These are phyloP conservation scores for Neodiprion pinetum DNA, from an alignment of 1,140 invertebrate species.

Conservation along the genomic window DNA sequence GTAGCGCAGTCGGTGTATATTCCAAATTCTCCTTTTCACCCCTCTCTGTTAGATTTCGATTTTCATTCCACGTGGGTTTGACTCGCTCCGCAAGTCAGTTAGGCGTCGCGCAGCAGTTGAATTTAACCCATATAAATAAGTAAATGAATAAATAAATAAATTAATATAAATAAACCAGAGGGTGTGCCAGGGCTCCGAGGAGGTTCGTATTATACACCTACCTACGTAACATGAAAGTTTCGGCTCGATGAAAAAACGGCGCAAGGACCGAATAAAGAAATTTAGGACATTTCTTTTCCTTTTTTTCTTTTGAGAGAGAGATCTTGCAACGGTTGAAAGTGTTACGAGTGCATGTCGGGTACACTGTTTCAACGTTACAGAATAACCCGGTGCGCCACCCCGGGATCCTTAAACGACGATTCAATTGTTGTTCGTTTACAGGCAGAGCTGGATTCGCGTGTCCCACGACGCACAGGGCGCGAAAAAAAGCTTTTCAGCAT, in stretches of 20 bases:
- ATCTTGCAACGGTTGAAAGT: too few relatives aligned
- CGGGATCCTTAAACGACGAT: background rate
- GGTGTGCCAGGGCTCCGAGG: background rate
- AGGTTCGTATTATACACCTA: background rate
- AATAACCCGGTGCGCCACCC: background rate
- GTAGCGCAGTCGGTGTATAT: background rate
- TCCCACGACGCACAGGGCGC: background rate
- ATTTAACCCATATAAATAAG: background rate
- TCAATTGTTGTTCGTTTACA: background rate
- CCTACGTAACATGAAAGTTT: too few relatives aligned
- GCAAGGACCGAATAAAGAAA: background rate
- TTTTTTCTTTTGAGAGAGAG: too few relatives aligned
- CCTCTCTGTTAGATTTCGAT: too few relatives aligned
- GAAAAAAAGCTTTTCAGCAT: too few relatives aligned
- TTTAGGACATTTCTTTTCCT: too few relatives aligned
- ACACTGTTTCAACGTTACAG: too few relatives aligned
- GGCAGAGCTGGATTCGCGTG: background rate
- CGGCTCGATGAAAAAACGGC: background rate
- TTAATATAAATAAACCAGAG: background rate
- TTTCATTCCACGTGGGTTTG: too few relatives aligned
- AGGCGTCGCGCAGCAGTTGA: background rate
- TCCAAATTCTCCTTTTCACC: too few relatives aligned
- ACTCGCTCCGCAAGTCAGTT: too few relatives aligned
- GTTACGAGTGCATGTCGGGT: too few relatives aligned
- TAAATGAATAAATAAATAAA: slow-evolving; percentile 8